phyloP scores from a whole-genome alignment of 2,113 vertebrate species.

The Desmodus rotundus region DNA sequence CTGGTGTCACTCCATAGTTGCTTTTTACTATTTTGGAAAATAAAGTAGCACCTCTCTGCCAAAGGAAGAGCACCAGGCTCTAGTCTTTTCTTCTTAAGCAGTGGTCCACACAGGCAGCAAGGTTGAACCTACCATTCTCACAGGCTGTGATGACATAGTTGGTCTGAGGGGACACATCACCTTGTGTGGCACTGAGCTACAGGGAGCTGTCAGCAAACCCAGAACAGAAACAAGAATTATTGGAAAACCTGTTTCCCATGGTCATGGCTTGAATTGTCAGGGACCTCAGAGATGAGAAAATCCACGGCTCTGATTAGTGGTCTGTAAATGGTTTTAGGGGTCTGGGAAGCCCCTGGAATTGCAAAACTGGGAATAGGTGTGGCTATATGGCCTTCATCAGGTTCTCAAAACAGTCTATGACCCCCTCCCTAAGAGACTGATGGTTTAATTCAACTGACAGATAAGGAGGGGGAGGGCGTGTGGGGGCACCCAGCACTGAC shows the following conservation, averaged over 20 bases:
- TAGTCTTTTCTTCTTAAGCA: not conserved
- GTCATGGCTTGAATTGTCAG: not conserved
- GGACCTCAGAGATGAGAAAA: not conserved
- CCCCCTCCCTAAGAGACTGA: not conserved
- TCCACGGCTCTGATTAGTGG: not conserved
- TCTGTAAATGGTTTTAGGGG: not conserved
- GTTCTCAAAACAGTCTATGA: not conserved
- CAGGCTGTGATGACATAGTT: not conserved
- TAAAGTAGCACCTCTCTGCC: not conserved
- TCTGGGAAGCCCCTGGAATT: not conserved
- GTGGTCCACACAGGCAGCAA: not conserved
- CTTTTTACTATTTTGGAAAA: not conserved
- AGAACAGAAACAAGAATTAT: not conserved
- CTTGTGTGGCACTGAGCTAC: not conserved
- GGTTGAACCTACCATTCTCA: not conserved
- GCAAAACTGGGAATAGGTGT: not conserved
- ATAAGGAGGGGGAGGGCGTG: not conserved
- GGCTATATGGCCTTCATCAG: not conserved
- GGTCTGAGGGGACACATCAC: not conserved
- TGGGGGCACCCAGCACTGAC: too few relatives aligned
- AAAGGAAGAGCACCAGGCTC: not conserved
- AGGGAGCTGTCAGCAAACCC: not conserved
- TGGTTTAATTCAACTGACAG: not conserved
- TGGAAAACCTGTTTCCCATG: not conserved
- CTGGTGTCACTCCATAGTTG: not conserved